phyloP scores from a whole-genome alignment of 2,888 invertebrate genomes.

The Eledona agricola region DNA sequence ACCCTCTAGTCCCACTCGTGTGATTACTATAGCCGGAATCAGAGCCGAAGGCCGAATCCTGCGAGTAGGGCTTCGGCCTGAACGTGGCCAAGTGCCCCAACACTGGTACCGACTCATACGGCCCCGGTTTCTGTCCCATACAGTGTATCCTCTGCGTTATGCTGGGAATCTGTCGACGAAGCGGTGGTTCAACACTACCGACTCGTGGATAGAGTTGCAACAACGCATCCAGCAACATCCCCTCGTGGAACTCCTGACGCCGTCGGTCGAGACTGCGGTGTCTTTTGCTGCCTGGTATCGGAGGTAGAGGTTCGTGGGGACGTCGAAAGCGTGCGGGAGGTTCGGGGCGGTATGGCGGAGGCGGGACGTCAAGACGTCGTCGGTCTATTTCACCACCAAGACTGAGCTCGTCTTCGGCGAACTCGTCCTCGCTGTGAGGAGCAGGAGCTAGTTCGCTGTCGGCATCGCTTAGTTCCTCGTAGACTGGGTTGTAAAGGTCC shows the following conservation, averaged over 20 bases:
- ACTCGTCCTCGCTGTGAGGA: slow-evolving; percentile 82
- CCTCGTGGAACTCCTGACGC: slow-evolving; percentile 81
- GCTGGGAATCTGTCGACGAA: slow-evolving; percentile 57
- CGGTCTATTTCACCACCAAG: slow-evolving; percentile 63
- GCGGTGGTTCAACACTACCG: slow-evolving; percentile 70
- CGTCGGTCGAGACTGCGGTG: slow-evolving; percentile 65
- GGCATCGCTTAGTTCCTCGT: slow-evolving; percentile 80
- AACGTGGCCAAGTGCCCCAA: slow-evolving; percentile 70
- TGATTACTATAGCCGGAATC: slow-evolving; percentile 88
- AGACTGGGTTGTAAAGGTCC: slow-evolving; percentile 79
- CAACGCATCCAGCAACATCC: slow-evolving; percentile 78
- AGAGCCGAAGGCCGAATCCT: slow-evolving; percentile 82
- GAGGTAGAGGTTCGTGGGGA: slow-evolving; percentile 68
- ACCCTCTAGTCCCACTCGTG: slow-evolving; percentile 69
- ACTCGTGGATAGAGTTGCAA: slow-evolving; percentile 77
- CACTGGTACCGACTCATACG: slow-evolving; percentile 77
- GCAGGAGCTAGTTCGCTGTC: slow-evolving; percentile 68
- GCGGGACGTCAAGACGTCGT: slow-evolving; percentile 60
- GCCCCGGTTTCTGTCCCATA: slow-evolving; percentile 61
- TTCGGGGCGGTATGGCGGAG: slow-evolving; percentile 57
- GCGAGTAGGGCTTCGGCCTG: slow-evolving; percentile 72
- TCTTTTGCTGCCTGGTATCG: slow-evolving; percentile 66
- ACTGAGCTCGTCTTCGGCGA: slow-evolving; percentile 84
- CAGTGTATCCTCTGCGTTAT: slow-evolving; percentile 61
- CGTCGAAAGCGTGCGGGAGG: slow-evolving; percentile 66